Base-by-base conservation (phyloP, 2,888 invertebrate species). In the Yponomeuta malinellus region DNA sequence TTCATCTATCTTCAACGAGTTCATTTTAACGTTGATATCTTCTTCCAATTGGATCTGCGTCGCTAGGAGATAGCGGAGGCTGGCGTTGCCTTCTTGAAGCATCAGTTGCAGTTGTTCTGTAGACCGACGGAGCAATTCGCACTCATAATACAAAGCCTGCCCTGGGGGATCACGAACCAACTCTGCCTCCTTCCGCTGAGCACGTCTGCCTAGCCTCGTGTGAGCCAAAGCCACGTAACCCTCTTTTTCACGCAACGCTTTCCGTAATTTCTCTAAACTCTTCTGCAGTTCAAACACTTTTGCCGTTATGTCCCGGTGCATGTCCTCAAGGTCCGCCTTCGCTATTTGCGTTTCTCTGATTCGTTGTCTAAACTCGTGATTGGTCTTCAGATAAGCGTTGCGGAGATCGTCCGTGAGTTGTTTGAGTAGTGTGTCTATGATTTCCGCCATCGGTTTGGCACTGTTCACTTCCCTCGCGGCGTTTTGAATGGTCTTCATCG, bases 1-100 rank as follows among this genome's bases (percentile, higher is more conserved):
- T 83, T 97, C 96, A 81, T 97, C 97, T 78, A 97, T 96, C 86
- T 96, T 96, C 73, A 97, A 88, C 10, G 96, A 95, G 81, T 96
- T 96, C 2, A 94, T 93, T 89, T 97, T 97, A 66, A 96, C 93
- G 76, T 96, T 96, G 74, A 97, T 95, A 77, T 97, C 96, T 81
- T 97, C 96, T 83, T 97, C 96, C 73, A 97, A 88, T 81, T 96
- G 94, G 73, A 96, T 93, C 86, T 96, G 96, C 15, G 95, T 95
- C 79, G 96, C 95, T 71, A 96, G 88, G 71, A 97, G 91, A 80
- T 95, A 95, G 63, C 96, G 93, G 74, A 96, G 81, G 0, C 94
- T 94, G n/a, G 94, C 93, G 76, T 94, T 93, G 68, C 94, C 94
- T 93, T 95, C 94, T 67, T 88, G 89, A 67, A 95, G 78, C 80